Base-by-base conservation (phyloP, 2,888 invertebrate genomes). In the Linnaemya tessellans region DNA sequence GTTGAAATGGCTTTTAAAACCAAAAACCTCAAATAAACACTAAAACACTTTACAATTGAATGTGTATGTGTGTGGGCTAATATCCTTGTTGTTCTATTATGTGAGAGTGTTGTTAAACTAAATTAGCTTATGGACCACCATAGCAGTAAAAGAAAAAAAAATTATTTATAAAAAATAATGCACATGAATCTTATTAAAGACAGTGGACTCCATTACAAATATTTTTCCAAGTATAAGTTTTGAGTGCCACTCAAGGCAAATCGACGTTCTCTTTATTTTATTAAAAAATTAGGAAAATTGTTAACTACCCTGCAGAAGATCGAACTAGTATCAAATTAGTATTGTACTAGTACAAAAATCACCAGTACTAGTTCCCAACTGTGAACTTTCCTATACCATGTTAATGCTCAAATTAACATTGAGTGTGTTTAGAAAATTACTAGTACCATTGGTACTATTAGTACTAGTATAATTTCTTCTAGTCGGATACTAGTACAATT, bases 1-100 rank as follows among this genome's bases (percentile, higher is more conserved):
- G n/a, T 67, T 80, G n/a, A 67, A 84, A 77, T 84, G 73, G 81
- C 81, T 81, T 84, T 84, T 78, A 67, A 73, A 70, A 77, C 60
- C 41, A 46, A 75, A 51, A 70, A 81, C 78, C 70, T 70, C 81
- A 79, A 81, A 84, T 81, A 81, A 79, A 84, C 74, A 80, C 25
- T 70, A 68, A 46, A 84, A 62, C 73, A 81, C 58, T 79, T 64
- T 65, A 58, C 20, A 38, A 51, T 22, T 68, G 20, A 38, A 22
- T 41, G 15, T 78, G 38, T 41, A 13, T 68, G 46, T 58, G 18
- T 51, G 18, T 51, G 13, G n/a, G 30, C 15, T 54, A n/a, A 20
- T 25, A 43, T 60, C 1, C 60, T 41, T 56, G 38, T 74, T 62
- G 30, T 65, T 65, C 58, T 51, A 41, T 65, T 25, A 38, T 64